Percentiles rank a stretch among this genome's conserved stretches.
phyloP scores from a whole-genome alignment of 1,140 invertebrate genomes.

The Paracyclopina nana region DNA sequence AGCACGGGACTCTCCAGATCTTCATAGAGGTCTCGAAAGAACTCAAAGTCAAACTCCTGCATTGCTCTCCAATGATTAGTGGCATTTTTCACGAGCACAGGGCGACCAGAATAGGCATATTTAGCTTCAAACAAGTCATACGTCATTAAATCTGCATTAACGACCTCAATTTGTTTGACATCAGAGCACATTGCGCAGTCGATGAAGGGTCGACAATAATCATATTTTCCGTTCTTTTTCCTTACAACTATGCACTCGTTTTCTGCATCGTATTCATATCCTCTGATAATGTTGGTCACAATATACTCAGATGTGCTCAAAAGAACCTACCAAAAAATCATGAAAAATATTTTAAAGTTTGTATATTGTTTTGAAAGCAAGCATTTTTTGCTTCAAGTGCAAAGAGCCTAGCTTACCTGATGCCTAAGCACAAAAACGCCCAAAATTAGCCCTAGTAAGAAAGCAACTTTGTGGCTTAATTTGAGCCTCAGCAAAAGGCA shows the following conservation, averaged over 20 bases:
- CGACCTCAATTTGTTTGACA: neutral
- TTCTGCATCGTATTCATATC: conserved; percentile 2
- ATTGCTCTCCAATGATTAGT: conserved; percentile 10
- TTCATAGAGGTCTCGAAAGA: conserved; percentile 6
- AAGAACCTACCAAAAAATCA: no score
- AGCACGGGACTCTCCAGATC: conserved; percentile 7
- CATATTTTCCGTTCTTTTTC: neutral
- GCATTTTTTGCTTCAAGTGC: no score
- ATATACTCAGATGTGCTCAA: no score
- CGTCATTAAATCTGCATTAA: neutral
- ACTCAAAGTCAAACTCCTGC: neutral
- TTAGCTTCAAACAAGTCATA: neutral
- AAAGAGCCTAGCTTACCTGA: no score
- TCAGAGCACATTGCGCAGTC: neutral
- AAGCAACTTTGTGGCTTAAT: no score
- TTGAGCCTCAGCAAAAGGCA: no score
- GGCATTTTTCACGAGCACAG: conserved; percentile 27
- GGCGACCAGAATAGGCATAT: conserved; percentile 26
- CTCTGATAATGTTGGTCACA: neutral
- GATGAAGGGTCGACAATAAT: conserved; percentile 9
- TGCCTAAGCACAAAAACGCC: no score
- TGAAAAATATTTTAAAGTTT: no score
- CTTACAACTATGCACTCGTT: neutral
- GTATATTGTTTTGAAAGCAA: no score
- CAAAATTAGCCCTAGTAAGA: no score